A percentile compares a stretch with the other conserved stretches of the same genome.
Conservation (phyloP, 2,888 invertebrate species). For the Philereme transversata region DNA sequence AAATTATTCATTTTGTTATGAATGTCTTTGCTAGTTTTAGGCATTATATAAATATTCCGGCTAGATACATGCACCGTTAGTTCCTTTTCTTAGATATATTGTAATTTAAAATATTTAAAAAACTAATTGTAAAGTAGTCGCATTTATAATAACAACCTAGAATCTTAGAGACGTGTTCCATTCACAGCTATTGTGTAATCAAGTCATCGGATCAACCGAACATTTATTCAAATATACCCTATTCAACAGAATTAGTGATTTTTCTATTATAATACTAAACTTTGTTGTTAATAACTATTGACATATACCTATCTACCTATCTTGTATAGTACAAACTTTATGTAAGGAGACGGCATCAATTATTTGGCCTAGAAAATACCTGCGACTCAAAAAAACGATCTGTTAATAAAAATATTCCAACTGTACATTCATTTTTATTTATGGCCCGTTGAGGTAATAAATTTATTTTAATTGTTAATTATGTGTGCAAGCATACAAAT, state of each 20-base stretch:
- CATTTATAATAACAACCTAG: conserved; percentile 6
- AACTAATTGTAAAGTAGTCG: conserved; percentile 17
- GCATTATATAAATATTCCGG: conserved; percentile 59
- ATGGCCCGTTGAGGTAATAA: conserved; percentile 12
- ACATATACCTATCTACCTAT: not conserved
- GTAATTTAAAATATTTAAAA: conserved; percentile 30
- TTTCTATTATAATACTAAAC: not conserved
- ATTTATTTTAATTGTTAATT: conserved; percentile 24
- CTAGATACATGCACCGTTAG: conserved; percentile 73
- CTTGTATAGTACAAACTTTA: conserved; percentile 1
- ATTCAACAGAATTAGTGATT: not conserved
- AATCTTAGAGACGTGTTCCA: not conserved
- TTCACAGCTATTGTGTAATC: not conserved
- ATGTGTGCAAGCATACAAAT: conserved; percentile 22
- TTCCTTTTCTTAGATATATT: conserved; percentile 70
- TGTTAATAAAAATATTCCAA: conserved; percentile 80
- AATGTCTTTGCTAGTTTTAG: conserved; percentile 55
- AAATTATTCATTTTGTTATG: conserved; percentile 31
- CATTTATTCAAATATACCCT: not conserved
- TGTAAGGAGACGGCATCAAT: not conserved
- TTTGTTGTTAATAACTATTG: not conserved
- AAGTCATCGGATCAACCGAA: conserved; percentile 1
- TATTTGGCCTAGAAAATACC: conserved; percentile 12
- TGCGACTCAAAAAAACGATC: conserved; percentile 59
- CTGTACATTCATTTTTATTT: conserved; percentile 50